Percentiles rank a stretch among this genome's conserved stretches.
These are phyloP conservation scores for Squalus acanthias DNA, from an alignment of 2,797 vertebrate species.

Conservation along the genomic window DNA sequence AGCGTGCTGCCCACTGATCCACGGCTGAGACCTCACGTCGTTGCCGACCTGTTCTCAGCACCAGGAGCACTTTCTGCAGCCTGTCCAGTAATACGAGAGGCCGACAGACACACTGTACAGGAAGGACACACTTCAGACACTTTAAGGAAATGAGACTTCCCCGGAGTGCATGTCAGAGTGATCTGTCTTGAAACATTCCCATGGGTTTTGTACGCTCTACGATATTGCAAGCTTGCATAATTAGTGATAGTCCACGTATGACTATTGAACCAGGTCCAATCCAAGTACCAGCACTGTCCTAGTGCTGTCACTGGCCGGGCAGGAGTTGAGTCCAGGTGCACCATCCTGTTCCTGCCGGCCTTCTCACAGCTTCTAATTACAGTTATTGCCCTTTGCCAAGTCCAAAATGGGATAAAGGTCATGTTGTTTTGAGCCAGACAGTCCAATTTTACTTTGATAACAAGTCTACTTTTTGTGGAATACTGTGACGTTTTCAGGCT, in stretches of 20 bases:
- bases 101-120: neutral
- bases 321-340: neutral
- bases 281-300: neutral
- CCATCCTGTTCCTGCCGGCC: too few relatives aligned
- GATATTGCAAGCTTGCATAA: neutral
- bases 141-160: neutral
- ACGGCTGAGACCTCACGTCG: neutral
- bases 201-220: neutral
- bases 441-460: neutral
- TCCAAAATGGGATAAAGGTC: neutral
- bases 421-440: neutral
- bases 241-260: neutral
- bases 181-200: neutral
- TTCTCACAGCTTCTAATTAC: neutral
- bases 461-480: neutral
- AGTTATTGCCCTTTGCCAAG: neutral
- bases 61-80: neutral
- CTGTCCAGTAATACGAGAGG: neutral
- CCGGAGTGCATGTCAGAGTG: neutral
- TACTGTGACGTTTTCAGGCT: neutral
- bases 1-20: neutral
- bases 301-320: too few relatives aligned
- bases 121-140: constrained; percentile 24
- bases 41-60: neutral
- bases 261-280: neutral